Base-by-base conservation (phyloP, 1,140 invertebrate species). In the Atta cephalotes region DNA sequence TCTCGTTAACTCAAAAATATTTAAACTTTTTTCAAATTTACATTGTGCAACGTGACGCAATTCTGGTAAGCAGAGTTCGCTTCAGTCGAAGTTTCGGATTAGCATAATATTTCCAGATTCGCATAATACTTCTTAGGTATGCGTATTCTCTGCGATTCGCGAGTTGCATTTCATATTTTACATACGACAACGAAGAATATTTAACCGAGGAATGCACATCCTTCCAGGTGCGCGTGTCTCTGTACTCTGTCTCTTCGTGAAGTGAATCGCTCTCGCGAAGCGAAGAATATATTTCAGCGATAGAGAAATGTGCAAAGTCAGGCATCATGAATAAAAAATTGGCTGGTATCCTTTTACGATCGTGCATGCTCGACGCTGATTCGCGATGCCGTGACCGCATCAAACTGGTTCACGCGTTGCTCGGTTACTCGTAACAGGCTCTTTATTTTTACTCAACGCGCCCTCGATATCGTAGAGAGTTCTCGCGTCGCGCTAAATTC, bases 401-500 rank as follows among this genome's bases (percentile, higher is more conserved):
- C 65, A 58, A 81, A 71, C 79, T 81, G 79, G 65, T 80, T 63
- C 77, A 62, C 3, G 62, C 18, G 66, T 70, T 21, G 49, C 62
- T 35, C 28, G 28, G 49, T 71, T 49, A 25, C 80, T 82, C 56
- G 68, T 74, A 72, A 74, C 78, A 56, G 78, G 70, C 80, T 74
- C 56, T 84, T 84, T 84, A 84, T 84, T 84, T 84, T 84, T 51
- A 82, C 25, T n/a, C 80, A 49, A 74, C 56, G 39, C 72, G 70
- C 0, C 80, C 70, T 35, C 56, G 70, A 84, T 84, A 84, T 84
- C 39, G 56, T 5, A 18, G 25, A 72, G 56, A 35, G 39, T 62
- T 62, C 56, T 74, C 39, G 28, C 28, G 28, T 18, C 45, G 49
- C 53, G 70, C 70, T 74, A 74, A 31, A 84, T 84, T 84, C 70